These are phyloP conservation scores for Taenioides sp. DNA, from an alignment of 2,797 vertebrate species.

Conservation along the genomic window DNA sequence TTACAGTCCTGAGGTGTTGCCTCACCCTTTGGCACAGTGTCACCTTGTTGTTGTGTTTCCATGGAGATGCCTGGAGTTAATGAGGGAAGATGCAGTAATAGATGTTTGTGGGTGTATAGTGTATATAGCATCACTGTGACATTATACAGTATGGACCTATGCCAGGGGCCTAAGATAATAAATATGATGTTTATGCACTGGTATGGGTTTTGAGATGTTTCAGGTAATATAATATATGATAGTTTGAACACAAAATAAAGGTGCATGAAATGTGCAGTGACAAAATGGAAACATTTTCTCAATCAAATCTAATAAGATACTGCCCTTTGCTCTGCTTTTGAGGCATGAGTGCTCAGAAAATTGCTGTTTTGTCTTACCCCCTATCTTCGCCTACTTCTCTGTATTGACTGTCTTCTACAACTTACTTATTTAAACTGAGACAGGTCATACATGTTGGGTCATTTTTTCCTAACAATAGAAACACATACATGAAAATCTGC, in stretches of 20 bases:
- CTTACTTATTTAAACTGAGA: too few relatives aligned
- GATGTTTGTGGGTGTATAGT: slow-evolving; percentile 21
- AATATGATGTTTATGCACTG: not conserved
- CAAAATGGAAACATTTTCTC: too few relatives aligned
- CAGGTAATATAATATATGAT: too few relatives aligned
- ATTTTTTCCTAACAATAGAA: too few relatives aligned
- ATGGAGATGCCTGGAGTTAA: slow-evolving; percentile 77
- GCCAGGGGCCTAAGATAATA: not conserved
- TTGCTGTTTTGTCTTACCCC: too few relatives aligned
- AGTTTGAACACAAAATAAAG: not conserved
- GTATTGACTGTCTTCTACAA: too few relatives aligned
- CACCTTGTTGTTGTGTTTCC: slow-evolving; percentile 73
- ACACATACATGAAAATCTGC: too few relatives aligned
- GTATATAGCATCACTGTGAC: not conserved
- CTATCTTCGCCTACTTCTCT: too few relatives aligned
- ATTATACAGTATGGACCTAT: not conserved
- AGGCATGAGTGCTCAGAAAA: not conserved
- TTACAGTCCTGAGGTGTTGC: slow-evolving; percentile 19
- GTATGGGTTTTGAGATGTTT: not conserved
- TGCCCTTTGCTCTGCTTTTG: not conserved
- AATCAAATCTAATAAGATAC: not conserved
- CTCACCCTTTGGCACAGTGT: slow-evolving; percentile 57
- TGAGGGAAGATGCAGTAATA: slow-evolving; percentile 58
- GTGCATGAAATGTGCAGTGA: too few relatives aligned
- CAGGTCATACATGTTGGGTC: too few relatives aligned